Percentiles rank a stretch among this genome's conserved stretches.
Evolutionary conservation across 2,113 vertebrate genomes (phyloP).

Genomic region (Falco punctatus): DNA sequence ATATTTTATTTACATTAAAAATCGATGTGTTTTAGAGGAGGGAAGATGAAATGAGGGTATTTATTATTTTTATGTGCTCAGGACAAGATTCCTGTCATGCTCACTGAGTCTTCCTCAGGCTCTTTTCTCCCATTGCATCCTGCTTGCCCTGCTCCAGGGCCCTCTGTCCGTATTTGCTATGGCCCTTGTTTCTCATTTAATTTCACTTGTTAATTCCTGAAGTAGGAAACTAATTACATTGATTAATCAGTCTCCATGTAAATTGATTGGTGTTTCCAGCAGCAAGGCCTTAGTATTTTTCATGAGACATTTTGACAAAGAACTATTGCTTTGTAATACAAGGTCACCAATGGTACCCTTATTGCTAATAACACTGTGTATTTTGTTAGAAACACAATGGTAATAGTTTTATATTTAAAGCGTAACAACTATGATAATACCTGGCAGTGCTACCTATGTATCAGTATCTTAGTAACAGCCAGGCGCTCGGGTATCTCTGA

Average conservation of each 20-base stretch:
- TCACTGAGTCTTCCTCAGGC: neutral
- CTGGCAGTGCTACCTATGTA: neutral
- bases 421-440: neutral
- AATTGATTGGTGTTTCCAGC: neutral
- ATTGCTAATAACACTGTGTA: neutral
- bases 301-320: neutral
- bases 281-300: neutral
- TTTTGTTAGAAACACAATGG: neutral
- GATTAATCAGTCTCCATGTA: neutral
- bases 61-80: neutral
- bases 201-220: neutral
- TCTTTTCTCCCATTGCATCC: neutral
- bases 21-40: neutral
- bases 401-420: neutral
- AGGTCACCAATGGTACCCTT: rapidly evolving
- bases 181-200: neutral
- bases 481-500: rapidly evolving
- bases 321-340: neutral
- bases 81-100: neutral
- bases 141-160: neutral
- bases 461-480: neutral
- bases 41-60: neutral
- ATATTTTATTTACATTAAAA: neutral
- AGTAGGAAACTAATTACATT: neutral
- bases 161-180: neutral